Evolutionary conservation across 2,888 invertebrate genomes (phyloP), one percentile per base, ranked within the genome.

Genomic region (Gymnosoma rotundatum): DNA sequence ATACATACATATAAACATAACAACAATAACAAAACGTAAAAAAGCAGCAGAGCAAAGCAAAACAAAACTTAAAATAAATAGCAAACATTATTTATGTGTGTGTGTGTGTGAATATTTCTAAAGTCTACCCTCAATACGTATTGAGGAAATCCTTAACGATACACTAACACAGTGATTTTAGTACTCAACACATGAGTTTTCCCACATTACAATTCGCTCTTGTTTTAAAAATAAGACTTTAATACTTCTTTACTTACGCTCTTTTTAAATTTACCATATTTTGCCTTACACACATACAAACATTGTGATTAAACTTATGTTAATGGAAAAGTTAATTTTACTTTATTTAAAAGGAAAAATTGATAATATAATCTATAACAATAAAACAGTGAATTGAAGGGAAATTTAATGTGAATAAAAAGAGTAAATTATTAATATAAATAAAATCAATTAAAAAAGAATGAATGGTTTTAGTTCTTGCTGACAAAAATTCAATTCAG

Each of bases 221-320:
- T 2, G 32, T n/a, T 70, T 63, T 50, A 16, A 16, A 48, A 54
- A 8, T 5, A 56, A 18, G 32, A 32, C 45, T 74, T 74, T 63
- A 21, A 63, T 45, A 52, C 14, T 54, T n/a, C 45, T 54, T 42
- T 8, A 21, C 42, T 20, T 38, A 21, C 56, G 9, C 48, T 63
- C 74, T 60, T 42, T 54, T 18, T 45, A 42, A 32, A 58, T 67
- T 70, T 50, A 75, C 84, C 84, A 74, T 78, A 74, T 74, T 81
- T 74, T 81, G 84, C 84, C 84, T 84, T 84, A 84, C 75, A 63
- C 12, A 58, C 72, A 72, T 72, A 58, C 25, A 78, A 60, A 78
- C 60, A 80, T 81, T 84, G 84, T 84, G 84, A 84, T 84, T 84
- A 54, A 84, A 69, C 67, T 81, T 67, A 45, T 78, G 21, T 78